These are phyloP conservation scores for Emmelina monodactyla DNA, from an alignment of 2,888 invertebrate genomes.

Conservation along the genomic window DNA sequence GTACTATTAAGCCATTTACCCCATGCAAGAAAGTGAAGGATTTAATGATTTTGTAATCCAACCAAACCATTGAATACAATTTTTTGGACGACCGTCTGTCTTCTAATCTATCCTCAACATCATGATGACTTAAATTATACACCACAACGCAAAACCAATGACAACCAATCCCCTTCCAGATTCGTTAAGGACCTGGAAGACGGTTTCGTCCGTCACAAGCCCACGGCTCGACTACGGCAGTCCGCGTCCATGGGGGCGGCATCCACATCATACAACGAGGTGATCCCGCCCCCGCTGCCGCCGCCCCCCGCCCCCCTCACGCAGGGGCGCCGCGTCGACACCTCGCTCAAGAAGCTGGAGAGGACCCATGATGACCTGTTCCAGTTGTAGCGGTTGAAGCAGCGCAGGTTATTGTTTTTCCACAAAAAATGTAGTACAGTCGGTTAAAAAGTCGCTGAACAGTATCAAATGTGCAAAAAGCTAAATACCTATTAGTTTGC, in stretches of 20 bases:
- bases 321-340: slow-evolving; percentile 80
- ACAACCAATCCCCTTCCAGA: slow-evolving; percentile 31
- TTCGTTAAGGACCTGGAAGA: slow-evolving; percentile 64
- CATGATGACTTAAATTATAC: too few species aligned
- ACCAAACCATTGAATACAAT: too few species aligned
- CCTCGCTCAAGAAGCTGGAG: slow-evolving; percentile 82
- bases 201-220: slow-evolving; percentile 59
- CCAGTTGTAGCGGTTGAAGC: slow-evolving; percentile 81
- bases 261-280: slow-evolving; percentile 51
- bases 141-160: not conserved
- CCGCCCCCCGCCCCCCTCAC: slow-evolving; percentile 76
- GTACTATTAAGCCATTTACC: too few species aligned
- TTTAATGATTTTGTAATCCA: too few species aligned
- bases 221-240: slow-evolving; percentile 64
- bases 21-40: too few species aligned
- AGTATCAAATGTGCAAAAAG: too few species aligned
- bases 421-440: too few species aligned
- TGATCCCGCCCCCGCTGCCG: slow-evolving; percentile 56
- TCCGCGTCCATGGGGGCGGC: slow-evolving; percentile 61
- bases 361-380: slow-evolving; percentile 89
- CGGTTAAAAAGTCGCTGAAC: too few species aligned
- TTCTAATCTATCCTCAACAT: too few species aligned
- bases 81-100: too few species aligned
- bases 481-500: too few species aligned
- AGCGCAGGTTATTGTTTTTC: slow-evolving; percentile 52